These are phyloP conservation scores for Malacoraja senta DNA, from an alignment of 2,797 vertebrate species.

Conservation along the genomic window DNA sequence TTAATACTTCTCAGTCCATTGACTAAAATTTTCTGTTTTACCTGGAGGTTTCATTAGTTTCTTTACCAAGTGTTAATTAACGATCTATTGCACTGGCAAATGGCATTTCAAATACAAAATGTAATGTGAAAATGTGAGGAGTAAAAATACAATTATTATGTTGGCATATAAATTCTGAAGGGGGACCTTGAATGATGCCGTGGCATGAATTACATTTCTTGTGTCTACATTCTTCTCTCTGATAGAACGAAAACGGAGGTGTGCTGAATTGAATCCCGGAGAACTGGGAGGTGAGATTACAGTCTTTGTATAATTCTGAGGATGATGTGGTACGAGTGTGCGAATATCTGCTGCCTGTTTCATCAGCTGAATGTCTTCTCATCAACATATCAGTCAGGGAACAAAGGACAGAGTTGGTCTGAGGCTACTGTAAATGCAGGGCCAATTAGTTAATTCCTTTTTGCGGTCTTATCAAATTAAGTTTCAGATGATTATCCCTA, in stretches of 20 bases:
- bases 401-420: slow-evolving; percentile 2
- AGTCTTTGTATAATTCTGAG: neutral
- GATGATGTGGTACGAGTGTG: neutral
- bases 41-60: neutral
- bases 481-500: slow-evolving; percentile 2
- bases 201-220: neutral
- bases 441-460: slow-evolving; percentile 2
- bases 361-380: neutral
- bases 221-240: too few relatives aligned
- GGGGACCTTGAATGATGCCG: neutral
- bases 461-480: neutral
- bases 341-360: neutral
- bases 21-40: neutral
- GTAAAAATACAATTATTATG: neutral
- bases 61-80: neutral
- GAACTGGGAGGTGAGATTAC: neutral
- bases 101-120: neutral
- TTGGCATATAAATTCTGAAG: neutral
- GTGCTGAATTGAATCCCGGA: neutral
- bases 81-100: neutral
- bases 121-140: neutral
- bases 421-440: neutral
- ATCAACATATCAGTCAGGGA: neutral
- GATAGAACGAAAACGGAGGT: too few relatives aligned
- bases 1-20: neutral